These are phyloP conservation scores for Rattus norvegicus DNA, from an alignment of 2,113 vertebrate species.

Conservation along the genomic window GRCr8 NC_086021.1:28946501-28947000, in stretches of 20 bases:
- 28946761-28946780: neutral
- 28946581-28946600: neutral
- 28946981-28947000: neutral
- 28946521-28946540: neutral
- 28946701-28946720: neutral
- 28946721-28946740: neutral
- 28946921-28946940: neutral
- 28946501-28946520: neutral
- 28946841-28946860: too few species aligned
- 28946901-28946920: too few species aligned
- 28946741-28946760: neutral
- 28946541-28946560: neutral
- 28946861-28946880: neutral
- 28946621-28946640: neutral
- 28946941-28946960: neutral
- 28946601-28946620: neutral
- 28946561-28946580: neutral
- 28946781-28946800: neutral
- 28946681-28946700: neutral
- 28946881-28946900: too few species aligned
- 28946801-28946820: neutral
- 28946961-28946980: too few species aligned
- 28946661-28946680: neutral
- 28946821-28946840: neutral
- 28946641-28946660: neutral